A percentile compares a stretch with the other conserved stretches of the same genome.
phyloP scores from a whole-genome alignment of 2,797 vertebrate species.

The Lepilemur ruficaudatus region DNA sequence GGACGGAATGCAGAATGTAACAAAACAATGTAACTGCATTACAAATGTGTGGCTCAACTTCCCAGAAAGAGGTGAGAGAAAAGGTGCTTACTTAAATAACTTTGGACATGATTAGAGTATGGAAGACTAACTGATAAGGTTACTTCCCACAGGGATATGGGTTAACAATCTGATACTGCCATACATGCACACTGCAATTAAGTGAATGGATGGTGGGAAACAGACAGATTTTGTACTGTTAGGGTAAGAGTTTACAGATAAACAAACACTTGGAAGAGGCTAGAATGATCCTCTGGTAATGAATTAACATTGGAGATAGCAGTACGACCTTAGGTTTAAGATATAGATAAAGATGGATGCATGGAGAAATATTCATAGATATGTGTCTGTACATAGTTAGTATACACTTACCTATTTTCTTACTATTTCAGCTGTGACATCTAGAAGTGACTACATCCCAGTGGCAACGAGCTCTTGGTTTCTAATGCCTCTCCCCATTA shows the following conservation, averaged over 20 bases:
- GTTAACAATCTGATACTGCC: background rate
- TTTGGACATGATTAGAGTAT: background rate
- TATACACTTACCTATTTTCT: background rate
- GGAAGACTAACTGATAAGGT: background rate
- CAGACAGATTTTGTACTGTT: background rate
- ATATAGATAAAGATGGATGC: background rate
- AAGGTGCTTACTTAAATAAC: background rate
- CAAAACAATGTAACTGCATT: background rate
- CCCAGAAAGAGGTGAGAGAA: background rate
- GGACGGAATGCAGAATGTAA: background rate
- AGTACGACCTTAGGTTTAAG: background rate
- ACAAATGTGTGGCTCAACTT: background rate
- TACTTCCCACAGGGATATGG: fast-evolving
- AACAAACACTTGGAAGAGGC: background rate
- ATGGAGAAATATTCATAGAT: background rate
- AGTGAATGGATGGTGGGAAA: background rate
- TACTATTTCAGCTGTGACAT: background rate
- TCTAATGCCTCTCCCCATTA: background rate
- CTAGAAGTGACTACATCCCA: background rate
- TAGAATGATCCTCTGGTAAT: background rate
- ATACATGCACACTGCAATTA: background rate
- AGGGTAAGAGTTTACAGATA: background rate
- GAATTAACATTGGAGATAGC: background rate
- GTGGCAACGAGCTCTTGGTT: background rate
- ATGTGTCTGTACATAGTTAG: background rate